Evolutionary conservation across 2,888 invertebrate genomes (phyloP), one percentile per base, ranked within the genome.

Genomic region (Chirona hameri): DNA sequence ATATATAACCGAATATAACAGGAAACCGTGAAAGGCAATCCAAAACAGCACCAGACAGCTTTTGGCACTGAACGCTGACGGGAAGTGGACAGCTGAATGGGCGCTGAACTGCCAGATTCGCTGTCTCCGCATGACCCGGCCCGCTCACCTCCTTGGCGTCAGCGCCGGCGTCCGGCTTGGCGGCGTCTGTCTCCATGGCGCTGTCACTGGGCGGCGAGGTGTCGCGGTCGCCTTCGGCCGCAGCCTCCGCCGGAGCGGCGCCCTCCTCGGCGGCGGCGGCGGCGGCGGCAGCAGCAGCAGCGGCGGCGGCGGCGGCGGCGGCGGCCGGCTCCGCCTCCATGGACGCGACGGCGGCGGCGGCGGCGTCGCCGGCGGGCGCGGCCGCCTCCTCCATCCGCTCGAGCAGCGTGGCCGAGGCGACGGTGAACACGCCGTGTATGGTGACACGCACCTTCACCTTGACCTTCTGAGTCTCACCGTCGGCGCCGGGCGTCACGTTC

Each of bases 381-480:
- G 88, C 88, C 80, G 87, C 86, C 60, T 85, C 85, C 82, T 85
- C 86, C 76, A 84, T 84, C 72, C 87, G 87, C 84, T 89, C 89
- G 82, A 87, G 86, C 83, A 96, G 89, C 0, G 94, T 93, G 9
- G 99, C 99, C 82, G 94, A 94, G 21, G 94, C 92, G 46, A 99
- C 92, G 21, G 92, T 92, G 87, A 99, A 93, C 84, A 98, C 93
- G 82, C 99, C 99, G 88, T 99, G 94, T 81, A 95, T 91, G 90
- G 98, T 98, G 82, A 99, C 91, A 86, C 98, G 92, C 12, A 97
- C 96, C 90, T 98, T 99, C 9, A 99, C 93, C 89, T 98, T 98
- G 0, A 99, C 94, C 89, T 97, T 98, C 85, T 96, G 94, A n/a
- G 94, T 92, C 87, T 96, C 96, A 55, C 97, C 97, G 84, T 95